These are phyloP conservation scores for Drosophila percnosoma DNA, from an alignment of 2,888 invertebrate species.

Conservation along the genomic window DNA sequence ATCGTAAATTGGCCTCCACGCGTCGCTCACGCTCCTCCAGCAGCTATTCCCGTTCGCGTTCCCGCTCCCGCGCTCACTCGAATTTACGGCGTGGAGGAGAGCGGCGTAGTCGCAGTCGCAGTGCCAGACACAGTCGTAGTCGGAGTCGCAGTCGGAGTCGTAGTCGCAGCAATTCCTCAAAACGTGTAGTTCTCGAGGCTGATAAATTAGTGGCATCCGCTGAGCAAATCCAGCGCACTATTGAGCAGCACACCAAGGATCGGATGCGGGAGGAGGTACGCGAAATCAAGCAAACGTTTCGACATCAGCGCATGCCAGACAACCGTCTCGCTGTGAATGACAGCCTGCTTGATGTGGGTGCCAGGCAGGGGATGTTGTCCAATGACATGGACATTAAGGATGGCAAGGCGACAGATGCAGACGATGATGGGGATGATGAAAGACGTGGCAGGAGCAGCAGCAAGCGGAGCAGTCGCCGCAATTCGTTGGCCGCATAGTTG, in stretches of 20 bases:
- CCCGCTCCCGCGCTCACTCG: slow-evolving; percentile 68
- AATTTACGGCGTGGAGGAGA: slow-evolving; percentile 51
- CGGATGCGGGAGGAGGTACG: slow-evolving; percentile 79
- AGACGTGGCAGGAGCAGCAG: slow-evolving; percentile 31
- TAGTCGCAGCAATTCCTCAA: slow-evolving; percentile 55
- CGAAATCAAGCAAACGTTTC: slow-evolving; percentile 76
- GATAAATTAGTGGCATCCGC: slow-evolving; percentile 82
- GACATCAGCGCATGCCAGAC: slow-evolving; percentile 54
- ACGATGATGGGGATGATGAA: slow-evolving; percentile 10
- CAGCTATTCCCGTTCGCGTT: slow-evolving; percentile 71
- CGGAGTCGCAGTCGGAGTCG: slow-evolving; percentile 45
- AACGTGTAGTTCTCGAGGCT: slow-evolving; percentile 74
- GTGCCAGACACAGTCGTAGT: slow-evolving; percentile 34
- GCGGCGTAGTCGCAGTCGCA: slow-evolving; percentile 47
- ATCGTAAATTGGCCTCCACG: slow-evolving; percentile 82
- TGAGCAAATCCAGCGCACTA: slow-evolving; percentile 81
- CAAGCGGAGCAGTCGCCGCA: slow-evolving; percentile 64
- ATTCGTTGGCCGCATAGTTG: slow-evolving; percentile 58
- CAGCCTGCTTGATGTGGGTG: slow-evolving; percentile 9
- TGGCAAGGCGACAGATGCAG: not conserved
- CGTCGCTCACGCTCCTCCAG: slow-evolving; percentile 82
- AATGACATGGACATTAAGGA: slow-evolving; percentile 3
- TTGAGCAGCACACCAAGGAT: slow-evolving; percentile 81
- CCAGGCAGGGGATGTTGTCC: not conserved
- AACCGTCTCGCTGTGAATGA: slow-evolving; percentile 25